A percentile compares a stretch with the other conserved stretches of the same genome.
phyloP scores from a whole-genome alignment of 2,797 vertebrate genomes.

The Pangasius mekongensis region DNA sequence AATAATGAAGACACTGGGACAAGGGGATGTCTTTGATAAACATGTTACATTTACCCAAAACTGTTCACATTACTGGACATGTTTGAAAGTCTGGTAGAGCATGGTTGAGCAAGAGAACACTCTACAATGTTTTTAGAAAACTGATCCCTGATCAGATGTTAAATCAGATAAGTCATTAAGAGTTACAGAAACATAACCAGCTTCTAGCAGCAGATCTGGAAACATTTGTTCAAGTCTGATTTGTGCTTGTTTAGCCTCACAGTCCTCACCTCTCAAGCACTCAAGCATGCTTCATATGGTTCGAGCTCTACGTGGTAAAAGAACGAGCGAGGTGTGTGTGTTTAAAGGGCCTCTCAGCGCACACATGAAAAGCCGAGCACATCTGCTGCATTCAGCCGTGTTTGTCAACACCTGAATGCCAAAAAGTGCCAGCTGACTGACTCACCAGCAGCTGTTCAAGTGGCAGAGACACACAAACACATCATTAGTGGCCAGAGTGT shows the following conservation, averaged over 20 bases:
- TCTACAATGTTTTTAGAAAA: neutral
- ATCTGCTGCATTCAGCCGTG: conserved; percentile 43
- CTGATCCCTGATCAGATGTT: neutral
- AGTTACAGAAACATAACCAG: neutral
- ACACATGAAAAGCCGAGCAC: conserved; percentile 52
- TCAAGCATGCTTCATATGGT: neutral
- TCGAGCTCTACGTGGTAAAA: neutral
- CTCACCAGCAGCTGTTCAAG: conserved; percentile 44
- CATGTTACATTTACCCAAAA: neutral
- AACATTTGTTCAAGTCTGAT: neutral
- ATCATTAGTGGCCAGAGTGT: conserved; percentile 24
- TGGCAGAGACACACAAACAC: conserved; percentile 29
- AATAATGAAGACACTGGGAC: too few relatives aligned
- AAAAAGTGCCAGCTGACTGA: conserved; percentile 42
- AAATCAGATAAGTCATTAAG: neutral
- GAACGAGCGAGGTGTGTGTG: neutral
- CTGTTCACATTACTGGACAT: neutral
- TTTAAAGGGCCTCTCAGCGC: conserved; percentile 24
- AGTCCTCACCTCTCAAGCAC: neutral
- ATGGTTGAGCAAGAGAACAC: neutral
- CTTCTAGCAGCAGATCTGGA: neutral
- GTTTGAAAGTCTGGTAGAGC: neutral
- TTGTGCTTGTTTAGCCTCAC: neutral
- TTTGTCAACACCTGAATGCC: conserved; percentile 49
- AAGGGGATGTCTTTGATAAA: neutral